phyloP scores from a whole-genome alignment of 2,888 invertebrate species.

The Lysandra coridon region DNA sequence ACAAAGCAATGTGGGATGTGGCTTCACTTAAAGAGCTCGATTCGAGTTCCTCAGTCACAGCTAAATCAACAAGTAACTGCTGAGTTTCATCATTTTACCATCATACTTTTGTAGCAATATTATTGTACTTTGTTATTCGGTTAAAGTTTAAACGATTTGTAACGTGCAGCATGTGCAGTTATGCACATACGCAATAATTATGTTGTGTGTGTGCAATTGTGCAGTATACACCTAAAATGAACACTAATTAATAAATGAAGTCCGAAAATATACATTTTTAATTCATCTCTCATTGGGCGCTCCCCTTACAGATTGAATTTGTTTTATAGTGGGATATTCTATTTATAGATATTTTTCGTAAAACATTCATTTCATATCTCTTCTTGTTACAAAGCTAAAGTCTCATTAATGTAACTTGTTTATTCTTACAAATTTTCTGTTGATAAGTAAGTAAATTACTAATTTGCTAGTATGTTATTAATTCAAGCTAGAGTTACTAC shows the following conservation, averaged over 20 bases:
- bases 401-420: too few relatives aligned
- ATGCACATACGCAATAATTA: too few relatives aligned
- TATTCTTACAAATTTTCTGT: too few relatives aligned
- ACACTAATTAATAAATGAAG: too few relatives aligned
- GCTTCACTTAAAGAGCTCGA: not conserved
- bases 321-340: not conserved
- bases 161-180: too few relatives aligned
- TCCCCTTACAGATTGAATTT: not conserved
- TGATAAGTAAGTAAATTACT: too few relatives aligned
- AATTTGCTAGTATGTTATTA: too few relatives aligned
- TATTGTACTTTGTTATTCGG: not conserved
- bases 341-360: not conserved
- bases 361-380: not conserved
- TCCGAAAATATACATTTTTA: too few relatives aligned
- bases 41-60: not conserved
- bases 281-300: too few relatives aligned
- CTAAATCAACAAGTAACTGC: slow-evolving; percentile 29
- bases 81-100: not conserved
- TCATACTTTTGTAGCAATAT: not conserved
- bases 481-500: too few relatives aligned
- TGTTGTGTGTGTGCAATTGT: too few relatives aligned
- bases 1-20: not conserved
- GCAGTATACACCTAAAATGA: too few relatives aligned
- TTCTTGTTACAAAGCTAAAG: not conserved
- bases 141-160: not conserved